phyloP scores from a whole-genome alignment of 2,113 vertebrate genomes.

The Pseudopodoces humilis region DNA sequence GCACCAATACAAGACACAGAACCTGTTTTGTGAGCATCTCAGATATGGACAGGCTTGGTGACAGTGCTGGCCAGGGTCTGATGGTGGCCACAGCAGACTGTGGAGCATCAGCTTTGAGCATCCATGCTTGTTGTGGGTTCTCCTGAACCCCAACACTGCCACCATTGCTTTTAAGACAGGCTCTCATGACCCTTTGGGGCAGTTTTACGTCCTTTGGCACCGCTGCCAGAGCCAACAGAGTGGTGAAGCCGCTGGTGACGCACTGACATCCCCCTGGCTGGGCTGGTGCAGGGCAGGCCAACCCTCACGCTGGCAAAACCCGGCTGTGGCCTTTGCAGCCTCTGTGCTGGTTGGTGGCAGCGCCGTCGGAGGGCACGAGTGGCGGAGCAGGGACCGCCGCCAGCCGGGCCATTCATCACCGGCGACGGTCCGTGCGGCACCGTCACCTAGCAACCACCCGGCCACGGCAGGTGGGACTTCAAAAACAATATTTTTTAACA shows the following conservation, averaged over 20 bases:
- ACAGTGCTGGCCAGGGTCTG: accelerated
- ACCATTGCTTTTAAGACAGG: neutral
- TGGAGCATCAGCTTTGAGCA: neutral
- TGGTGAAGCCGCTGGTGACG: neutral
- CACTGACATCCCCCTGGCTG: neutral
- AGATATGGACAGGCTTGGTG: accelerated
- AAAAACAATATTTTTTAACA: constrained; percentile 46
- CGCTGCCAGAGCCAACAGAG: neutral
- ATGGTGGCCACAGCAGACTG: neutral
- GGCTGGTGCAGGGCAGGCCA: neutral
- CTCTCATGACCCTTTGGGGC: neutral
- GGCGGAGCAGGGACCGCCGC: constrained; percentile 81
- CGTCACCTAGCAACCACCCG: constrained; percentile 97
- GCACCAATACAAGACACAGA: neutral
- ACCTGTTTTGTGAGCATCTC: neutral
- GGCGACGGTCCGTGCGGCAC: constrained; percentile 89
- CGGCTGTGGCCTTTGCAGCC: constrained; percentile 60
- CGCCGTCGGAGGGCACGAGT: neutral
- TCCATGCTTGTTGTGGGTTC: neutral
- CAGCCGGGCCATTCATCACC: constrained; percentile 97
- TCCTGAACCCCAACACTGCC: accelerated
- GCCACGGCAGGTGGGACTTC: constrained; percentile 72
- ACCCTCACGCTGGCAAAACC: constrained; percentile 39
- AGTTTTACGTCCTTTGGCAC: constrained; percentile 6
- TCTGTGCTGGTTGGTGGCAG: constrained; percentile 71